phyloP scores from a whole-genome alignment of 2,113 vertebrate species.

The Aldabrachelys gigantea region DNA sequence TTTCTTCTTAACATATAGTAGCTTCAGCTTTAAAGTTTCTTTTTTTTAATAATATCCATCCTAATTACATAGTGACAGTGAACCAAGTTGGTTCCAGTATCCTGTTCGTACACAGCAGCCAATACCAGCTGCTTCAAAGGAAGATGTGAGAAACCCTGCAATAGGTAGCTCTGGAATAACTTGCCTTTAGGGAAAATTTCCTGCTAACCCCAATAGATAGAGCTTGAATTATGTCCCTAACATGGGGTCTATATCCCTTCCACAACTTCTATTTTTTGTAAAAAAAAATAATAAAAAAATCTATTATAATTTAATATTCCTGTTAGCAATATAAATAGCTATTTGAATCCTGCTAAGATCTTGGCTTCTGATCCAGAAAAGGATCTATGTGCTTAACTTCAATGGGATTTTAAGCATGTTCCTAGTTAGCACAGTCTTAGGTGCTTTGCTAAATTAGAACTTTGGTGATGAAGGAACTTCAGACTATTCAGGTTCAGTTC shows the following conservation, averaged over 20 bases:
- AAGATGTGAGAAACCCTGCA: not conserved
- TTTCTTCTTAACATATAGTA: not conserved
- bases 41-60: not conserved
- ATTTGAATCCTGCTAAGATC: not conserved
- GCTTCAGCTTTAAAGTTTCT: not conserved
- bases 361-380: not conserved
- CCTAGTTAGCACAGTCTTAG: not conserved
- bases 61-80: slow-evolving; percentile 22
- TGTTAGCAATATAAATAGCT: not conserved
- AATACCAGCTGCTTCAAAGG: not conserved
- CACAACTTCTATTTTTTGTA: not conserved
- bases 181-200: slow-evolving; percentile 14
- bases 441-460: not conserved
- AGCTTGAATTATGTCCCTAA: not conserved
- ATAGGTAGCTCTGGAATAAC: not conserved
- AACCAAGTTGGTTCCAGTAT: not conserved
- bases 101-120: not conserved
- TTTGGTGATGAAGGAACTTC: not conserved
- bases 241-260: not conserved
- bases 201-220: not conserved
- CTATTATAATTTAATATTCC: not conserved
- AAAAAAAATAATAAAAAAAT: slow-evolving; percentile 36
- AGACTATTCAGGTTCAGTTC: not conserved
- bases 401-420: not conserved
- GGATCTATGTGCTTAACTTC: not conserved